Conservation (phyloP, 1,140 invertebrate genomes). For the Drosophila truncata region DNA sequence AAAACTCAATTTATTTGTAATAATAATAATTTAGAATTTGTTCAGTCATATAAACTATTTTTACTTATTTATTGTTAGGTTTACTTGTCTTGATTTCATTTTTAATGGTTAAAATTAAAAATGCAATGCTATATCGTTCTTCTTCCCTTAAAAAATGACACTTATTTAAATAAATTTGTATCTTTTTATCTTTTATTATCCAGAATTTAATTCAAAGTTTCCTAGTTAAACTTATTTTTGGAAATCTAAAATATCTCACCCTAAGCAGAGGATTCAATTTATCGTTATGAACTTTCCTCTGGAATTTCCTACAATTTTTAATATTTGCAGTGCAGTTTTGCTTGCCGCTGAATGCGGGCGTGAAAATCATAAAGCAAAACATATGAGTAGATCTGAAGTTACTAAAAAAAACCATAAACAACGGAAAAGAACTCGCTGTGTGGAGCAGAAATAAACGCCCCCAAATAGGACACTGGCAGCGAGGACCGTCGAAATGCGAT, state of each 20-base stretch:
- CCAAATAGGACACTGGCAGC: constrained; percentile 5
- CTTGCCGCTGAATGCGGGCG: constrained; percentile 35
- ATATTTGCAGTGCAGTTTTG: constrained; percentile 69
- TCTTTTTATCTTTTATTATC: neutral
- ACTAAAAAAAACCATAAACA: constrained; percentile 67
- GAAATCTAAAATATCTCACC: no score
- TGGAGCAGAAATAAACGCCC: constrained; percentile 11
- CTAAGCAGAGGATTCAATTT: constrained; percentile 11
- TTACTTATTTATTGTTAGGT: neutral
- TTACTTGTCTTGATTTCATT: neutral
- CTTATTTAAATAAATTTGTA: neutral
- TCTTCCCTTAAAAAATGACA: neutral
- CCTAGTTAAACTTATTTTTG: neutral
- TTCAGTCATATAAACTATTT: neutral
- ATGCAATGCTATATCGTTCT: neutral
- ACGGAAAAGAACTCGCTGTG: constrained; percentile 12
- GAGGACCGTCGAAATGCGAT: constrained; percentile 32
- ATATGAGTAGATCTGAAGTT: constrained; percentile 63
- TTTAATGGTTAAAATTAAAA: neutral
- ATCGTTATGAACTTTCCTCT: neutral
- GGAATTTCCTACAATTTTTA: constrained; percentile 37
- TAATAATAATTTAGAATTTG: neutral
- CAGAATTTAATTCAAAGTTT: neutral
- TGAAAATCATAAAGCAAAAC: constrained; percentile 78
- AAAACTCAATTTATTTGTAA: neutral